Percentiles rank a stretch among this genome's conserved stretches.
These are phyloP conservation scores for Ypsolopha sequella DNA, from an alignment of 2,888 invertebrate species.

Conservation along the genomic window DNA sequence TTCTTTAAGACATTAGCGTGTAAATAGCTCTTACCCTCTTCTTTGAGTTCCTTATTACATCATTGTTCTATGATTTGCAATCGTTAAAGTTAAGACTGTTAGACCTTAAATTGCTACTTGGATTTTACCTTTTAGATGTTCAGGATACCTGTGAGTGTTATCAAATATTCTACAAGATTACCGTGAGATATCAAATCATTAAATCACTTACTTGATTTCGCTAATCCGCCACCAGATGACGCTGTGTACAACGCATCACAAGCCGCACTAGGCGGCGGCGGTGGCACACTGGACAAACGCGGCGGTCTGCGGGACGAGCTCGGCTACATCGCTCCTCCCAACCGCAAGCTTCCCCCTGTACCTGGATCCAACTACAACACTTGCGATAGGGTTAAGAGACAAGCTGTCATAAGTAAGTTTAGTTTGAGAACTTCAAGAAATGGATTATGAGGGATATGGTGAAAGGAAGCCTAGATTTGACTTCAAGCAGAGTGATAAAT, in stretches of 20 bases:
- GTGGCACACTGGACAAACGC: conserved; percentile 85
- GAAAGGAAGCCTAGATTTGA: too few relatives aligned
- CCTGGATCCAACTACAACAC: conserved; percentile 95
- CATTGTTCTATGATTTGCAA: conserved; percentile 32
- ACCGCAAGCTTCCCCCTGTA: conserved; percentile 91
- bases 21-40: neutral
- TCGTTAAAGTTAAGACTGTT: neutral
- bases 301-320: conserved; percentile 87
- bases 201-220: too few relatives aligned
- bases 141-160: too few relatives aligned
- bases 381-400: conserved; percentile 93
- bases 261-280: conserved; percentile 71
- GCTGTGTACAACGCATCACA: conserved; percentile 92
- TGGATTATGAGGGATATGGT: too few relatives aligned
- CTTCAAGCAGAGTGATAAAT: too few relatives aligned
- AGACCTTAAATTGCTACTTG: too few relatives aligned
- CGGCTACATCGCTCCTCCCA: conserved; percentile 94
- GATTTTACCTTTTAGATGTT: too few relatives aligned
- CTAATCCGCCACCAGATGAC: conserved; percentile 75
- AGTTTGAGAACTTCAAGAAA: too few relatives aligned
- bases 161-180: too few relatives aligned
- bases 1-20: too few relatives aligned
- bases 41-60: conserved; percentile 13
- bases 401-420: conserved; percentile 91
- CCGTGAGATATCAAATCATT: too few relatives aligned